These are phyloP conservation scores for Caradrina kadenii DNA, from an alignment of 2,888 invertebrate species.

Conservation along the genomic window DNA sequence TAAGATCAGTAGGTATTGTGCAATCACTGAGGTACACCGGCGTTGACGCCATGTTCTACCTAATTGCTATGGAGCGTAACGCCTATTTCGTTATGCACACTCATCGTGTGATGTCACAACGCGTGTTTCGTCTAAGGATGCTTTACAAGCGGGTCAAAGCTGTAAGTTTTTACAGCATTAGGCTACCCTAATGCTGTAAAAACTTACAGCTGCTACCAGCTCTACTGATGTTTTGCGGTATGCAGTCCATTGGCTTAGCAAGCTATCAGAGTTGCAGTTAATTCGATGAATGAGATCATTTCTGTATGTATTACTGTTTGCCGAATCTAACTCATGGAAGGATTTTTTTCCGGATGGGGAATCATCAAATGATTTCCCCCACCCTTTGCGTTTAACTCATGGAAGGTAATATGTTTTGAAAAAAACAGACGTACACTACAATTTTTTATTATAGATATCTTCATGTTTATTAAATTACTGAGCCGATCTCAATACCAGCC, in stretches of 20 bases:
- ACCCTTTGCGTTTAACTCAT: no score
- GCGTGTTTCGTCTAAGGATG: conserved; percentile 4
- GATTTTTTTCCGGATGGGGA: no score
- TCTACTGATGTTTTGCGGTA: neutral
- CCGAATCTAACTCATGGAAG: neutral
- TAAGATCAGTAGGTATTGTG: conserved; percentile 41
- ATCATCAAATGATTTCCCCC: no score
- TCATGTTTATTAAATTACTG: no score
- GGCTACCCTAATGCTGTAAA: neutral
- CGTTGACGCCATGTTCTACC: conserved; percentile 19
- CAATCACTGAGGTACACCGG: conserved; percentile 33
- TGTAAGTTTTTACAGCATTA: conserved; percentile 3
- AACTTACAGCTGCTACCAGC: conserved; percentile 8
- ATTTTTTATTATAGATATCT: neutral
- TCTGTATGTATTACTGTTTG: neutral
- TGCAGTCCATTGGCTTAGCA: neutral
- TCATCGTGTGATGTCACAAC: conserved; percentile 17
- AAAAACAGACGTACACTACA: neutral
- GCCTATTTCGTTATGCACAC: conserved; percentile 28
- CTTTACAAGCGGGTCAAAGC: conserved; percentile 9
- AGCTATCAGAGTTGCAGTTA: neutral
- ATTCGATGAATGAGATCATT: neutral
- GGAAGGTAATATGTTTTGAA: neutral
- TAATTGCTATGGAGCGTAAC: conserved; percentile 34
- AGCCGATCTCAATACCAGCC: no score